These are phyloP conservation scores for Trichogramma pretiosum DNA, from an alignment of 1,140 invertebrate species.

Conservation along the genomic window DNA sequence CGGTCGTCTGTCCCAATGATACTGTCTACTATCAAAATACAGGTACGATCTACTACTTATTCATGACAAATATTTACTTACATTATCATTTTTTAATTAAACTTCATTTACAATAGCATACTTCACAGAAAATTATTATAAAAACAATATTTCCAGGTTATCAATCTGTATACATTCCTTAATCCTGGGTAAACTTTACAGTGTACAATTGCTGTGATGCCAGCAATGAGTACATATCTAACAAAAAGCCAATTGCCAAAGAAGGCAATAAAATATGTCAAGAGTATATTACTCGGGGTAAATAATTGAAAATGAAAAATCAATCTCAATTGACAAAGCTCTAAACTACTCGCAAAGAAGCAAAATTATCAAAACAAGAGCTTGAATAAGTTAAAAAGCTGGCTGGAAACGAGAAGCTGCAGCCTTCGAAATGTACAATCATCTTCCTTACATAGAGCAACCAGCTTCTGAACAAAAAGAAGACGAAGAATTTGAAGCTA, in stretches of 20 bases:
- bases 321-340: slow-evolving; percentile 60
- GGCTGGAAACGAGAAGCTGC: slow-evolving; percentile 61
- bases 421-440: slow-evolving; percentile 67
- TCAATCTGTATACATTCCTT: slow-evolving; percentile 60
- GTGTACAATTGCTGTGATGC: slow-evolving; percentile 99
- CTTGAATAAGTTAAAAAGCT: slow-evolving; percentile 63
- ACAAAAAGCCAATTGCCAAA: slow-evolving; percentile 71
- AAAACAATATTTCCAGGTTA: slow-evolving; percentile 5
- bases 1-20: slow-evolving; percentile 80
- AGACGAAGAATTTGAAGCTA: slow-evolving; percentile 52
- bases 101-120: background rate
- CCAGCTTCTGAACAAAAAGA: slow-evolving; percentile 55
- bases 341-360: slow-evolving; percentile 61
- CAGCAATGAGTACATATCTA: slow-evolving; percentile 73
- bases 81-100: background rate
- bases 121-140: background rate
- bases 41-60: slow-evolving; percentile 43
- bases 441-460: slow-evolving; percentile 57
- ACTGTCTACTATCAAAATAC: slow-evolving; percentile 87
- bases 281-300: slow-evolving; percentile 70
- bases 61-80: background rate
- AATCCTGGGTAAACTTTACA: slow-evolving; percentile 89
- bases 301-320: slow-evolving; percentile 63
- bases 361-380: slow-evolving; percentile 61
- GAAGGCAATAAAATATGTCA: slow-evolving; percentile 68